Conservation (phyloP, 2,113 vertebrate species). For the Irena cyanogastra region DNA sequence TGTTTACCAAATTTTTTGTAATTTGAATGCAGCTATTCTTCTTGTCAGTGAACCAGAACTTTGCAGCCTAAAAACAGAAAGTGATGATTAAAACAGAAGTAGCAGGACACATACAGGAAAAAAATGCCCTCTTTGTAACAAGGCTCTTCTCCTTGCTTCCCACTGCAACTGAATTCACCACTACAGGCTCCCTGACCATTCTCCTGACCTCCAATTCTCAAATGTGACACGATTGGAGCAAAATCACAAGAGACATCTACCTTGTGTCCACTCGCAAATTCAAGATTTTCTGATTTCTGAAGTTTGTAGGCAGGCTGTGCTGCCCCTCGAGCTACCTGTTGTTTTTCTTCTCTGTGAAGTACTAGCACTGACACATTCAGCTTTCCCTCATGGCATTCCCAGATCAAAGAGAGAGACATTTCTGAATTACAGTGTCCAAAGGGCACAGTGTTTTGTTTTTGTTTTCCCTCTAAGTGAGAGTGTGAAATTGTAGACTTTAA, state of each 20-base stretch:
- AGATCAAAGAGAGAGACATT: constrained; percentile 21
- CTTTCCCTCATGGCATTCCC: background rate
- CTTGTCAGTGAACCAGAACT: background rate
- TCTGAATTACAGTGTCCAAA: constrained; percentile 39
- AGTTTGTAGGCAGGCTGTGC: background rate
- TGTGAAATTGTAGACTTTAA: constrained; percentile 23
- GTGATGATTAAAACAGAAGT: background rate
- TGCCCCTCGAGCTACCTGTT: background rate
- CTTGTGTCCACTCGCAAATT: background rate
- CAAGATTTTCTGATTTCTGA: background rate
- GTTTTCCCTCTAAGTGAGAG: constrained; percentile 36
- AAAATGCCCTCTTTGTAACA: background rate
- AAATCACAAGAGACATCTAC: background rate
- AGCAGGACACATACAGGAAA: background rate
- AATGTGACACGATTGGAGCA: background rate
- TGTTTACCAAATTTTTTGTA: background rate
- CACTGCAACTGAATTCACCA: background rate
- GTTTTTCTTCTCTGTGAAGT: background rate
- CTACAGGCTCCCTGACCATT: fast-evolving
- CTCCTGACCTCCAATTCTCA: background rate
- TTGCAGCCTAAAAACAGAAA: background rate
- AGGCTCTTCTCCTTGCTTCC: background rate
- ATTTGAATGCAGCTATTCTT: background rate
- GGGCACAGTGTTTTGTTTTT: background rate
- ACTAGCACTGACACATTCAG: background rate